Conservation (phyloP, 2,797 vertebrate genomes). For the Leucoraja ocellata region DNA sequence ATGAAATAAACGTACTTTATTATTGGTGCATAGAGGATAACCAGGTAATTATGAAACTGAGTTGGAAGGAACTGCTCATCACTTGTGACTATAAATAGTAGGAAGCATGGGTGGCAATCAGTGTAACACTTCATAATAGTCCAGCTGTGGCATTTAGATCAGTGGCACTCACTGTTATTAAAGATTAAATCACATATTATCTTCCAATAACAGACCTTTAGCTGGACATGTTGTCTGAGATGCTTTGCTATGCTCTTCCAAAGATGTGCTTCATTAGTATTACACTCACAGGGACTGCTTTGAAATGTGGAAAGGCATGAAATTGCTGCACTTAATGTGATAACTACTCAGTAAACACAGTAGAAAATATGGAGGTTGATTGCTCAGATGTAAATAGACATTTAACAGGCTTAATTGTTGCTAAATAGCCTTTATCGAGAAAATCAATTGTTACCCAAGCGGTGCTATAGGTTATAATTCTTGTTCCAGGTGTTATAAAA, state of each 20-base stretch:
- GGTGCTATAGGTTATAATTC: no score
- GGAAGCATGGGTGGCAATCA: neutral
- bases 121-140: neutral
- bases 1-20: neutral
- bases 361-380: neutral
- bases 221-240: neutral
- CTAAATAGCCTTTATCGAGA: neutral
- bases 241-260: neutral
- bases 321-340: neutral
- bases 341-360: neutral
- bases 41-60: neutral
- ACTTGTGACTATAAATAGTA: neutral
- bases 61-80: no score
- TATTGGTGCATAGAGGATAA: neutral
- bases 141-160: no score
- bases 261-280: neutral
- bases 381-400: neutral
- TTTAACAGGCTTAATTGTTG: neutral
- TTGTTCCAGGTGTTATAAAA: no score
- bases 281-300: neutral
- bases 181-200: neutral
- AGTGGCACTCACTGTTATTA: neutral
- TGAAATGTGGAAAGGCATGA: neutral
- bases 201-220: neutral
- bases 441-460: no score